Evolutionary conservation across 2,113 vertebrate genomes (phyloP).

Genomic region (Dipodomys merriami): DNA sequence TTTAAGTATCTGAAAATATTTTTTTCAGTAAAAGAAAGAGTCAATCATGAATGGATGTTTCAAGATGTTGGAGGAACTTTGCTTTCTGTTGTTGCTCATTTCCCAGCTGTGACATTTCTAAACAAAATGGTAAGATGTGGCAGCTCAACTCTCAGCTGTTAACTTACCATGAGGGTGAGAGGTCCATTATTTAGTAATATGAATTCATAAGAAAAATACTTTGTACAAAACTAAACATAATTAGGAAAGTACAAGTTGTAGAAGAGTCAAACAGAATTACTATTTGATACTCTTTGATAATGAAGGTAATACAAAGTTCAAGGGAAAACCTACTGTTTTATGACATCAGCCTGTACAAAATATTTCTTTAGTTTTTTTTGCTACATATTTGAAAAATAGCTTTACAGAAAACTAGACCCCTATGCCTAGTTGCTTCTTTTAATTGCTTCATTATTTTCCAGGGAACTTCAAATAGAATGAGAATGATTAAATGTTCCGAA

Average conservation of each 20-base stretch:
- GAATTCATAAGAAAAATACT: neutral
- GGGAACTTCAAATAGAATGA: neutral
- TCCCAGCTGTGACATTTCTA: neutral
- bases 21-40: slow-evolving; percentile 19
- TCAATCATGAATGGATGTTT: neutral
- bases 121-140: neutral
- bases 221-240: neutral
- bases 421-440: slow-evolving; percentile 16
- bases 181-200: neutral
- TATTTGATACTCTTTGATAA: neutral
- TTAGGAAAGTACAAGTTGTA: neutral
- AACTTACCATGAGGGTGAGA: neutral
- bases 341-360: neutral
- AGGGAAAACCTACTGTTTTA: neutral
- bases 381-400: slow-evolving; percentile 27
- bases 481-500: neutral
- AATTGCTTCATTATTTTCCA: slow-evolving; percentile 41
- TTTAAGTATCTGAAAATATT: slow-evolving; percentile 28
- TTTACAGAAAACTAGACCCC: neutral
- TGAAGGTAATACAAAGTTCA: neutral
- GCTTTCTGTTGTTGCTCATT: neutral
- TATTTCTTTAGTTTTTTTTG: slow-evolving; percentile 43
- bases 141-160: neutral
- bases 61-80: neutral
- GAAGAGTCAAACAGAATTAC: neutral